These are phyloP conservation scores for Drosophila chauvacae DNA, from an alignment of 1,140 invertebrate genomes.

Conservation along the genomic window DNA sequence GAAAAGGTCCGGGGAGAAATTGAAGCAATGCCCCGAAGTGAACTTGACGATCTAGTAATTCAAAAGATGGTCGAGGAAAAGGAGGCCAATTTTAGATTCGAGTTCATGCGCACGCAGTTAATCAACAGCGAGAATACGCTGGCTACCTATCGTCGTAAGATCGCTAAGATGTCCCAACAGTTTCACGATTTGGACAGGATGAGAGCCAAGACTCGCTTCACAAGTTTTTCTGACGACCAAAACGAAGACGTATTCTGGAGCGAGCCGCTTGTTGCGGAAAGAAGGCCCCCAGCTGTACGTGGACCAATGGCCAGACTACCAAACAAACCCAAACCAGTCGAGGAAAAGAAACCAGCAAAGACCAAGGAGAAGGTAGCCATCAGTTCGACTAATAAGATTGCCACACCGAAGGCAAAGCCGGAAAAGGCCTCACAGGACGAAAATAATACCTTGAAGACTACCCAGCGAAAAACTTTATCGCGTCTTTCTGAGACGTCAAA, in stretches of 20 bases:
- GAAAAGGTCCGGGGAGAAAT: slow-evolving; percentile 16
- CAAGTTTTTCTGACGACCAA: slow-evolving; percentile 86
- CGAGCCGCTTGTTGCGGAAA: no score
- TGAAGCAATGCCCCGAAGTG: slow-evolving; percentile 86
- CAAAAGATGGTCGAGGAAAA: slow-evolving; percentile 90
- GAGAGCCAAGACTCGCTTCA: slow-evolving; percentile 85
- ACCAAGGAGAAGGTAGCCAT: no score
- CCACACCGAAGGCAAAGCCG: neutral
- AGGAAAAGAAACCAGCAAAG: neutral
- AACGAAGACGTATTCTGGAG: neutral
- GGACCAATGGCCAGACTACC: neutral
- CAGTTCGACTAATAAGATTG: no score
- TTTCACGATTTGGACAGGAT: slow-evolving; percentile 65
- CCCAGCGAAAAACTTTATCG: neutral
- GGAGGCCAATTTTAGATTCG: slow-evolving; percentile 88
- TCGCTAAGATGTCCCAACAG: slow-evolving; percentile 88
- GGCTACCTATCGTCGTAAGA: slow-evolving; percentile 88
- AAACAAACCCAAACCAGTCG: neutral
- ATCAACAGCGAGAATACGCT: slow-evolving; percentile 87
- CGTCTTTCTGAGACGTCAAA: slow-evolving; percentile 52
- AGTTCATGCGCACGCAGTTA: slow-evolving; percentile 87
- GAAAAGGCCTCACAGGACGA: no score
- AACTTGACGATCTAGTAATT: slow-evolving; percentile 90
- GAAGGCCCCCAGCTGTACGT: no score
- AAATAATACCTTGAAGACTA: neutral